Conservation (phyloP, 2,797 vertebrate species). For the Apodemus agrarius region DNA sequence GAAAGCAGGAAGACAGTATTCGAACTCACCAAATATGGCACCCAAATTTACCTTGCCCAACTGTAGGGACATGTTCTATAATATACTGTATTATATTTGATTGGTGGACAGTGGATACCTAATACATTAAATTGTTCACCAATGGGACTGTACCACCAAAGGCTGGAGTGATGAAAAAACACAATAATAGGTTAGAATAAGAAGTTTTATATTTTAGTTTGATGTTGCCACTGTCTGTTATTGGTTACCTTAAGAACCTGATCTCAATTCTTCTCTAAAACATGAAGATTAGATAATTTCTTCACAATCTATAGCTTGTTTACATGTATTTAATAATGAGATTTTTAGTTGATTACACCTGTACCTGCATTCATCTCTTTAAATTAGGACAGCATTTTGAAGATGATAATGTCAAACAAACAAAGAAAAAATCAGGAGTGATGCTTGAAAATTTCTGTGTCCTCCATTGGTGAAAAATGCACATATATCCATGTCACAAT, state of each 20-base stretch:
- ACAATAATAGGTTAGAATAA: not conserved
- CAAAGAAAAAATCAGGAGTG: constrained; percentile 13
- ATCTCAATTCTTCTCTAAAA: not conserved
- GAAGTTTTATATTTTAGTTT: not conserved
- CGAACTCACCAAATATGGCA: not conserved
- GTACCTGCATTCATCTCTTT: constrained; percentile 23
- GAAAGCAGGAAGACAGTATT: not conserved
- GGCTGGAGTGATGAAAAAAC: not conserved
- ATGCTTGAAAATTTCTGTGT: not conserved
- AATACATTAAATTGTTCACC: constrained; percentile 31
- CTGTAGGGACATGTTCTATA: not conserved
- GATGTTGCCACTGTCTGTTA: not conserved
- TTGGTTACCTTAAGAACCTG: not conserved
- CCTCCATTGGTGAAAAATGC: not conserved
- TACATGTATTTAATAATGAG: not conserved
- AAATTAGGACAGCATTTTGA: constrained; percentile 44
- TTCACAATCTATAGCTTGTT: constrained; percentile 12
- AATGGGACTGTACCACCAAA: not conserved
- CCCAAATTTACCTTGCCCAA: not conserved
- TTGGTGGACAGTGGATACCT: not conserved
- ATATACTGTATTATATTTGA: not conserved
- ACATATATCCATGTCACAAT: not conserved
- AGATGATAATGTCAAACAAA: not conserved
- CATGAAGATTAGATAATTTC: constrained; percentile 20
- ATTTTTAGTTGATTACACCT: not conserved